Evolutionary conservation across 2,888 invertebrate species (phyloP).

Genomic region (Drosophila atroscutellata): DNA sequence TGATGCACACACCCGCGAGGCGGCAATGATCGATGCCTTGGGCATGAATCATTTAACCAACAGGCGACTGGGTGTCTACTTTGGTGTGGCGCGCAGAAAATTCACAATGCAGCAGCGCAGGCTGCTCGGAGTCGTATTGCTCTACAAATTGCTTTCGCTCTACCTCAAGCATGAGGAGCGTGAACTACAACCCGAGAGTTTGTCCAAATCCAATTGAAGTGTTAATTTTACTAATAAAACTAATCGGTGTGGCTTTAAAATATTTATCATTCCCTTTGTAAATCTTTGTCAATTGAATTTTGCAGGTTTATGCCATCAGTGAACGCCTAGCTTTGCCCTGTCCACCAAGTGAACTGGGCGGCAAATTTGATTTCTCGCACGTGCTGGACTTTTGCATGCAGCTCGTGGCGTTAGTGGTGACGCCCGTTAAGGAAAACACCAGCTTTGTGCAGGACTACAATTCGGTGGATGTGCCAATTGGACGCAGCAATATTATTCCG

Average conservation of each 20-base stretch:
- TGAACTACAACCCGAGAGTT: conserved; percentile 39
- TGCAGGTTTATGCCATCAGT: conserved; percentile 95
- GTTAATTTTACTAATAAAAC: background rate
- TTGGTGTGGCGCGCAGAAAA: conserved; percentile 86
- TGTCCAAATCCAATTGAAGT: background rate
- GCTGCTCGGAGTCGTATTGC: conserved; percentile 56
- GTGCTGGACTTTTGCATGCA: conserved; percentile 94
- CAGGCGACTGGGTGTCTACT: conserved; percentile 91
- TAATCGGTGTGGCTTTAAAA: background rate
- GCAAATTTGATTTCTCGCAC: conserved; percentile 95
- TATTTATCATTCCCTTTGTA: background rate
- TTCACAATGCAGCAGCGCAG: conserved; percentile 46
- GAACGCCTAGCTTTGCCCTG: conserved; percentile 94
- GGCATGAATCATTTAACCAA: conserved; percentile 91
- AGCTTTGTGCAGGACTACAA: conserved; percentile 80
- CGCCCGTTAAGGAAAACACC: conserved; percentile 82
- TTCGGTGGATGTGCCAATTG: conserved; percentile 86
- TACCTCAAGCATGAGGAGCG: conserved; percentile 46
- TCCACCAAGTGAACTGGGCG: conserved; percentile 91
- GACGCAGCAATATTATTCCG: conserved; percentile 93
- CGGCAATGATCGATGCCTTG: conserved; percentile 95
- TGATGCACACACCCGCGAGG: conserved; percentile 97
- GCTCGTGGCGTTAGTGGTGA: conserved; percentile 86
- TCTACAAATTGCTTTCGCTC: conserved; percentile 40
- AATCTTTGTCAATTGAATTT: conserved; percentile 60